phyloP scores from a whole-genome alignment of 2,888 invertebrate genomes.

The Petrolisthes manimaculis region DNA sequence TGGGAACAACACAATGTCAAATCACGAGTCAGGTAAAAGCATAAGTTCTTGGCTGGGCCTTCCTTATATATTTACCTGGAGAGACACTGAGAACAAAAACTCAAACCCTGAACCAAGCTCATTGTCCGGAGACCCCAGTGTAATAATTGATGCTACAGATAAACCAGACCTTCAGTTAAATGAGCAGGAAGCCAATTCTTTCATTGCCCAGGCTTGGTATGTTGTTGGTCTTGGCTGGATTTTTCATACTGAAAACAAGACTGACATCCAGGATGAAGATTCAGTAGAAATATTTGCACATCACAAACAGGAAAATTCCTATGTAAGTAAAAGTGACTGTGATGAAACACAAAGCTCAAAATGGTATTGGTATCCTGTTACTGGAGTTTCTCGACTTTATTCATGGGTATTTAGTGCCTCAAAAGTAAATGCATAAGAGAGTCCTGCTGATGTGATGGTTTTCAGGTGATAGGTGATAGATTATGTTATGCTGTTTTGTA shows the following conservation, averaged over 20 bases:
- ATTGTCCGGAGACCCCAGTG: background rate
- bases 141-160: background rate
- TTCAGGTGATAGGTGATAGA: background rate
- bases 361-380: constrained; percentile 57
- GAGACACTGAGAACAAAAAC: constrained; percentile 7
- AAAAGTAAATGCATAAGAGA: constrained; percentile 21
- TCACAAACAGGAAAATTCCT: background rate
- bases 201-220: constrained; percentile 34
- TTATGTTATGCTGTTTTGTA: background rate
- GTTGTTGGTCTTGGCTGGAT: constrained; percentile 41
- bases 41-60: constrained; percentile 20
- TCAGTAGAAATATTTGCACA: background rate
- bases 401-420: constrained; percentile 43
- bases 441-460: no score
- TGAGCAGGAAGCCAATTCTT: background rate
- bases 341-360: constrained; percentile 4
- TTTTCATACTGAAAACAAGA: constrained; percentile 21
- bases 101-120: background rate
- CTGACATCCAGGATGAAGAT: background rate
- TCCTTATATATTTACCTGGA: constrained; percentile 15
- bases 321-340: background rate
- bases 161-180: background rate
- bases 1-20: background rate
- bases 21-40: background rate
- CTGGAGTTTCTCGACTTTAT: constrained; percentile 40